Evolutionary conservation across 2,888 invertebrate genomes (phyloP).

Genomic region (Agrypnus murinus): DNA sequence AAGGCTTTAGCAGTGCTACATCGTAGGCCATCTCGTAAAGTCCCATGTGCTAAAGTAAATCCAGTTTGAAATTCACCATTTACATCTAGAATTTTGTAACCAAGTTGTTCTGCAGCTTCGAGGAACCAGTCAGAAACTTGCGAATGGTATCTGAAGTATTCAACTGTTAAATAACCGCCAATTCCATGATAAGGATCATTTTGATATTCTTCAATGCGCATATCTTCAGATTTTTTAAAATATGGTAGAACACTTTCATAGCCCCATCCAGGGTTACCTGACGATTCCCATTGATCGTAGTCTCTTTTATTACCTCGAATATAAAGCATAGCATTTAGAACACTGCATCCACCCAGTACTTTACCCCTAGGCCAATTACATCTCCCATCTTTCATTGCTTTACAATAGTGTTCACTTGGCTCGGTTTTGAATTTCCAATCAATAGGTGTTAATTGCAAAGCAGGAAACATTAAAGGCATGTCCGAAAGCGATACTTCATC

Average conservation of each 20-base stretch:
- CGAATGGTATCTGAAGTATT: conserved; percentile 81
- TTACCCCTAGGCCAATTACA: conserved; percentile 88
- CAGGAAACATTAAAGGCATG: conserved; percentile 81
- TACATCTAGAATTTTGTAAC: conserved; percentile 81
- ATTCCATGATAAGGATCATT: conserved; percentile 79
- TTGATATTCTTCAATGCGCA: conserved; percentile 77
- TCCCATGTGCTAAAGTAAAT: conserved; percentile 85
- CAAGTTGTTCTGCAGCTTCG: conserved; percentile 80
- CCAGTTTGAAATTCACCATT: conserved; percentile 89
- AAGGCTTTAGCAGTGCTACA: conserved; percentile 91
- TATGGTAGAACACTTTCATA: conserved; percentile 84
- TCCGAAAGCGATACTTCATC: conserved; percentile 83
- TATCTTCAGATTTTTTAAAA: conserved; percentile 87
- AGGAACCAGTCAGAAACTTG: conserved; percentile 82
- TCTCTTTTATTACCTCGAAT: conserved; percentile 88
- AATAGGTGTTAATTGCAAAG: conserved; percentile 81
- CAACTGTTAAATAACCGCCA: conserved; percentile 84
- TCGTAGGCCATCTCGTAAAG: conserved; percentile 84
- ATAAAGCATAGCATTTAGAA: conserved; percentile 93
- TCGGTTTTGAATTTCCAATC: conserved; percentile 91
- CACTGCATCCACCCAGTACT: conserved; percentile 87
- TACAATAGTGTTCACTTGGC: conserved; percentile 80
- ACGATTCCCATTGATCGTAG: conserved; percentile 87
- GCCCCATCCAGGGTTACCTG: conserved; percentile 88
- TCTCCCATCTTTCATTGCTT: conserved; percentile 77